Evolutionary conservation across 2,888 invertebrate genomes (phyloP), one percentile per base, ranked within the genome.

Genomic region (Nomada flava): DNA sequence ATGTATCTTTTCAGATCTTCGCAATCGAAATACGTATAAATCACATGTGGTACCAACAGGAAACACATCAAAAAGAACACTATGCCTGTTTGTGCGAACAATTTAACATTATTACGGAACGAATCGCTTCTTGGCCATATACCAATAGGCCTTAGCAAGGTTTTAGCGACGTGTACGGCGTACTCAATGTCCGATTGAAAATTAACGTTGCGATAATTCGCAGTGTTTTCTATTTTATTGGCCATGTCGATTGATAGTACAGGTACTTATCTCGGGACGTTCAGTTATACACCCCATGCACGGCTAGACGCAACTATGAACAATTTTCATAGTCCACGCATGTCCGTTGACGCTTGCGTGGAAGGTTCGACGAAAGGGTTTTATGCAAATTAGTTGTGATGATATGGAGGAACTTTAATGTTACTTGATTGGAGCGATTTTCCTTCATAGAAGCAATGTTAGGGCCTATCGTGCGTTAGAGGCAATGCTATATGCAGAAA

Each of bases 1-100:
- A 93, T 93, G 26, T 91, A 84, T 36, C 88, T 90, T 10, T 83
- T 89, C n/a, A 92, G 86, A 71, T 93, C 88, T 52, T 92, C 92
- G 18, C 91, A 91, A 44, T 91, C 92, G 72, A 91, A 90, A 53
- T 88, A 92, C 0, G 92, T 92, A 62, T 87, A 92, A 3, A 89
- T 91, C 0, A 91, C 85, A 67, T 93, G 92, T 0, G 93, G 93
- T 13, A 89, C 52, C 20, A 92, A 76, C 0, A 93, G 76, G 60
- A 90, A 92, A 4, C 91, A 86, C 91, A 93, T 92, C 59, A 92
- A 57, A 18, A 81, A 62, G 65, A 92, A 93, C 0, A 91, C 84
- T 0, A 88, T 10, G 0, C 80, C 63, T 7, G 89, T 89, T 57
- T 92, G 92, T 0, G 89, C 9, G 36, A 76, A 84, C 9, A 84